phyloP scores from a whole-genome alignment of 1,140 invertebrate genomes.

The Atta cephalotes region DNA sequence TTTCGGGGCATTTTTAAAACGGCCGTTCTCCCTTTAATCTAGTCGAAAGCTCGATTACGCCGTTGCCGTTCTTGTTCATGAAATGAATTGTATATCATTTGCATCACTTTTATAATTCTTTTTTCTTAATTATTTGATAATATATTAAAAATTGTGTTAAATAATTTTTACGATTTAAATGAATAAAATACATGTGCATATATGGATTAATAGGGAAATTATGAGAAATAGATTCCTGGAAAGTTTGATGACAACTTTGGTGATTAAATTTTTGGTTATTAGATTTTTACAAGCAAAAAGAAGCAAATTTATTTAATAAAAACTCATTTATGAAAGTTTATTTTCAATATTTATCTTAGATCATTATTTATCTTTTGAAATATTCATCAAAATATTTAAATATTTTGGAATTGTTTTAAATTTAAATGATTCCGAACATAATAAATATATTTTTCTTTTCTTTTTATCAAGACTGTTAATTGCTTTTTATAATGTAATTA shows the following conservation, averaged over 20 bases:
- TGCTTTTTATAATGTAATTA: neutral
- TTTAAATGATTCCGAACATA: neutral
- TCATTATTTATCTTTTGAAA: neutral
- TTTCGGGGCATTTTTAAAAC: constrained; percentile 49
- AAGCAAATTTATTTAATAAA: neutral
- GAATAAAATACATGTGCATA: constrained; percentile 19
- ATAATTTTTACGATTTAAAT: neutral
- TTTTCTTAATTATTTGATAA: neutral
- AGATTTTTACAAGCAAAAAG: neutral
- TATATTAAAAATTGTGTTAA: constrained; percentile 1
- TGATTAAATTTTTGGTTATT: constrained; percentile 8
- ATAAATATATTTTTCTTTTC: neutral
- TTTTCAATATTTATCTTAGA: neutral
- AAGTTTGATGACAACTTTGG: neutral
- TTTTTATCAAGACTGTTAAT: neutral
- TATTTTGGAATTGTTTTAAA: neutral
- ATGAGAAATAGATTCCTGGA: neutral
- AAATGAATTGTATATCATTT: neutral
- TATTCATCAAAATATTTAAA: constrained; percentile 1
- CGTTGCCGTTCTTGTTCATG: neutral
- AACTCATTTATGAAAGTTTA: neutral
- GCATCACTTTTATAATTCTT: neutral
- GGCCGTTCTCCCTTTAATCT: constrained; percentile 17
- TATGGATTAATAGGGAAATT: neutral
- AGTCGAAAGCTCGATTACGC: constrained; percentile 1